Evolutionary conservation across 1,140 invertebrate species (phyloP), one percentile per base, ranked within the genome.

Genomic region (Teleogryllus occipitalis): DNA sequence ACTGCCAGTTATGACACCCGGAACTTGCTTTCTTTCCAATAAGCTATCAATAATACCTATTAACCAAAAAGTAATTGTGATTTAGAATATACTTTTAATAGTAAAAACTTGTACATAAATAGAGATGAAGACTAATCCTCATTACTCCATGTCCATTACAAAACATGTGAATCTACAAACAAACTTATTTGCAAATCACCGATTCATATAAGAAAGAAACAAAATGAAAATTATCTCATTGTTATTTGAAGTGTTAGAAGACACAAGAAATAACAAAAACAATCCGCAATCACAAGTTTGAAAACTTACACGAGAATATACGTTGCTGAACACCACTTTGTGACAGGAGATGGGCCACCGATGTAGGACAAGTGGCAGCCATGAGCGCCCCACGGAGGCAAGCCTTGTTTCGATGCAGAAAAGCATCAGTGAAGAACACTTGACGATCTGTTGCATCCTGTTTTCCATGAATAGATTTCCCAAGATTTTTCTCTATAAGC

Each of bases 391-490:
- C 97, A 80, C 93, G 88, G 78, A 99, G 92, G 85, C 94, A 93
- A 21, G 95, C 92, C 86, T 92, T 94, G 85, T 95, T 95, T 83
- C 93, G 91, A 49, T 91, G 90, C 79, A 99, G 91, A 88, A 94
- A 98, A 18, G 91, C 91, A 84, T 97, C 93, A 2, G 97, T 99
- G 84, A 96, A 98, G 84, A 98, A 93, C 39, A 95, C 88, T 82
- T 92, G 91, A 5, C 90, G 89, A 87, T 98, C 95, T 82, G 91
- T 91, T 22, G 89, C 87, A 88, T 98, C 97, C 85, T 96, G 93
- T 82, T 92, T 92, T 7, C 94, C 96, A 85, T 92, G 88, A 82
- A 98, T 95, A 12, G 92, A 89, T 85, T 91, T 95, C 7, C 95
- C 95, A 80, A 95, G 88, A 85, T 93, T 89, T 84, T 90, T 92